Conservation (phyloP, 2,797 vertebrate species). For the Delichon dasypus region DNA sequence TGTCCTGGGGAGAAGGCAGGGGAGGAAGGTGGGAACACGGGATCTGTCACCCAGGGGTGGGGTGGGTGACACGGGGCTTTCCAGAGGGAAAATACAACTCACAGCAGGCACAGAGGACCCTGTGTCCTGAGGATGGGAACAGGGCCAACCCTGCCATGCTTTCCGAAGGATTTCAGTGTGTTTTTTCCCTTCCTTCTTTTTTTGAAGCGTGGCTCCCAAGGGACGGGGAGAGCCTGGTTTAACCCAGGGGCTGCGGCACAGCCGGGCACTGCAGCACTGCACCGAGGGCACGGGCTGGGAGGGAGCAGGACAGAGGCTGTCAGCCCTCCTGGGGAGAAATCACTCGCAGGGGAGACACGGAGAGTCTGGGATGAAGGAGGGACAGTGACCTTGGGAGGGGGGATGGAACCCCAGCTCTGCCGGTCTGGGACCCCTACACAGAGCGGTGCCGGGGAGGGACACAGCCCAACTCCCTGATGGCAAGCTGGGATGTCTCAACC, state of each 20-base stretch:
- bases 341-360: fast-evolving
- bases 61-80: fast-evolving
- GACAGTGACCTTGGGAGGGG: fast-evolving
- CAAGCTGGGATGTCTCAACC: neutral
- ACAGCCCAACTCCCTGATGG: neutral
- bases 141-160: neutral
- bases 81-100: no score
- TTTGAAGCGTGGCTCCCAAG: neutral
- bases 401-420: neutral
- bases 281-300: fast-evolving
- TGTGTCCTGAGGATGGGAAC: neutral
- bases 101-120: neutral
- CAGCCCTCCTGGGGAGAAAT: neutral
- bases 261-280: neutral
- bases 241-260: neutral
- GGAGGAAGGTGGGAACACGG: neutral
- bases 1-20: fast-evolving
- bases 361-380: neutral
- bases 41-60: neutral
- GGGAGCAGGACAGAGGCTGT: fast-evolving
- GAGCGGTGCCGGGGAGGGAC: fast-evolving
- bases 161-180: neutral
- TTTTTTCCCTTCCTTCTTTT: neutral
- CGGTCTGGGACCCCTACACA: neutral
- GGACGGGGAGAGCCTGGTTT: neutral